Percentiles rank a stretch among this genome's conserved stretches.
Evolutionary conservation across 2,113 vertebrate species (phyloP).

Genomic region (Beaufortia kweichowensis): DNA sequence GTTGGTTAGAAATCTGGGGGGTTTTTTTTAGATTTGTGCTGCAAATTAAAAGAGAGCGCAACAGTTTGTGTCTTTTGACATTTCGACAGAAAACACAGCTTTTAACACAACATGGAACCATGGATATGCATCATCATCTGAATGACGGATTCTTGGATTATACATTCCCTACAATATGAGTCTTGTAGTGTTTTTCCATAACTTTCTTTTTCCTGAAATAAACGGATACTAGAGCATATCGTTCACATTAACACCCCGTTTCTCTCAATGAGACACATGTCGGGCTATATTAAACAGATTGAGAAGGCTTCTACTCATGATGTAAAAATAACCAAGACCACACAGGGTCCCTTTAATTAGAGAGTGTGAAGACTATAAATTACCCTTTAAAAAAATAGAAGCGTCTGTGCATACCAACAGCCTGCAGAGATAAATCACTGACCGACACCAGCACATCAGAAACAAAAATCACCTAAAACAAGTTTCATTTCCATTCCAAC

Average conservation of each 20-base stretch:
- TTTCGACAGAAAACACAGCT: not conserved
- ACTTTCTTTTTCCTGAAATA: not conserved
- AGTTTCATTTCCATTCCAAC: constrained; percentile 29
- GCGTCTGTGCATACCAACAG: constrained; percentile 38
- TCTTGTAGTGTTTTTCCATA: constrained; percentile 18
- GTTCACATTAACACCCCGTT: not conserved
- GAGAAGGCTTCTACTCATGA: constrained; percentile 30
- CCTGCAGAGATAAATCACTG: not conserved
- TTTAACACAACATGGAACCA: not conserved
- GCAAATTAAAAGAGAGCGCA: too few relatives aligned
- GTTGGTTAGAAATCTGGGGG: too few relatives aligned
- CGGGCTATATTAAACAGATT: constrained; percentile 6
- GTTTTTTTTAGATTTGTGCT: too few relatives aligned
- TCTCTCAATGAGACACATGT: constrained; percentile 22
- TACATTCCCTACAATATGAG: not conserved
- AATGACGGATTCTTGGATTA: constrained; percentile 6
- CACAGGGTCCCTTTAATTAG: constrained; percentile 46
- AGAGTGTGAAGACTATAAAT: constrained; percentile 38
- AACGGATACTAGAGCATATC: not conserved
- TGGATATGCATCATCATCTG: not conserved
- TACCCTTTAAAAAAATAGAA: constrained; percentile 8
- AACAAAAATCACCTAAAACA: constrained; percentile 27
- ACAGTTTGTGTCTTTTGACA: not conserved
- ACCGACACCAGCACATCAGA: constrained; percentile 5
- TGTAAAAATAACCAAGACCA: constrained; percentile 49